Evolutionary conservation across 1,140 invertebrate genomes (phyloP).

Genomic region (Anastatus disparis): DNA sequence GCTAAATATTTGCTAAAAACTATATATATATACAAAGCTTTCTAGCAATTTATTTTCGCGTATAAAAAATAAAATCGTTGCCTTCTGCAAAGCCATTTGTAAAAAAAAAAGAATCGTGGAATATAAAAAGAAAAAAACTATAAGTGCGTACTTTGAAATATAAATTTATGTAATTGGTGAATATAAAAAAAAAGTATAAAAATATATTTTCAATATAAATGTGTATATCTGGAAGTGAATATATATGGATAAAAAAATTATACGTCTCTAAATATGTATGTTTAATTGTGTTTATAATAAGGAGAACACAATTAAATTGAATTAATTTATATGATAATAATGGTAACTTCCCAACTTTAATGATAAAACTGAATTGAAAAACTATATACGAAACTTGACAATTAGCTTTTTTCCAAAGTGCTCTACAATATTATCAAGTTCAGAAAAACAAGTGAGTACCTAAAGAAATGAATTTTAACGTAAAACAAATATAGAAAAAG

Average conservation of each 20-base stretch:
- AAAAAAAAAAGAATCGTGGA: too few relatives aligned
- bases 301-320: background rate
- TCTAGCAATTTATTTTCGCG: background rate
- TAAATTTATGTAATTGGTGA: slow-evolving; percentile 38
- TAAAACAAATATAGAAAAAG: background rate
- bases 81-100: slow-evolving; percentile 6
- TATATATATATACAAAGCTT: background rate
- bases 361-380: too few relatives aligned
- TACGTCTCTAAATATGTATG: background rate
- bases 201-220: slow-evolving; percentile 52
- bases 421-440: too few relatives aligned
- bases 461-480: background rate
- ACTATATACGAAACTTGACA: too few relatives aligned
- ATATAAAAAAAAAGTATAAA: slow-evolving; percentile 39
- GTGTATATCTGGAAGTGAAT: slow-evolving; percentile 5
- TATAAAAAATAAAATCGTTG: slow-evolving; percentile 12
- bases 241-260: background rate
- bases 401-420: too few relatives aligned
- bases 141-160: background rate
- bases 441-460: background rate
- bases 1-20: slow-evolving; percentile 2
- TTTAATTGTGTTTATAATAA: background rate
- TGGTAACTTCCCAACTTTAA: too few relatives aligned
- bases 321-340: too few relatives aligned
- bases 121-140: background rate